Evolutionary conservation across 2,888 invertebrate genomes (phyloP), one percentile per base, ranked within the genome.

Genomic region (Rhodophaea formosa): DNA sequence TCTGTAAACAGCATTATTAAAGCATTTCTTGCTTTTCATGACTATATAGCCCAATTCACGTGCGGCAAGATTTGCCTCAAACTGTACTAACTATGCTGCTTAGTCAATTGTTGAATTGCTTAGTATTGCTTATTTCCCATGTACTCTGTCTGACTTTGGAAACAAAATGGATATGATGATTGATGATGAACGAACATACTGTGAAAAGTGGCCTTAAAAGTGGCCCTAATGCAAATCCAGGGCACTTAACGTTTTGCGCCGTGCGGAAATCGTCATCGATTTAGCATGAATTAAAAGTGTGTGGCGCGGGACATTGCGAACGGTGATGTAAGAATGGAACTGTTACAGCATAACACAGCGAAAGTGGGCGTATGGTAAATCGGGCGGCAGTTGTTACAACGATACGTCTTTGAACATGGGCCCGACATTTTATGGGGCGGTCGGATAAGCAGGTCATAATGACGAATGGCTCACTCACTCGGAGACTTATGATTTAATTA

Each of bases 261-360:
- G 17, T 14, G 12, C 29, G n/a, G 23, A 53, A 29, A 14, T 7
- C 39, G 23, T 23, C 39, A 42, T 53, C 53, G 42, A 49, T 30
- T 29, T 47, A 23, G 14, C 15, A 44, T 44, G 14, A 53, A 53
- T 53, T 14, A 43, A 42, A 17, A 23, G 29, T 42, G 23, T 23
- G 39, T 42, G 23, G 23, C 53, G 39, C 43, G 53, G 42, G 14
- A 30, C 44, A 43, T 44, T 30, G 14, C 44, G 16, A 53, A 53
- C 30, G 43, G 43, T 53, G 43, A 53, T 53, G 44, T 44, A 53
- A 53, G 43, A 53, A 43, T 44, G 53, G 29, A 30, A 44, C 29
- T 53, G 30, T 53, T 44, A 44, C 53, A 30, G 53, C 44, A 44
- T 15, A 53, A 53, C 44, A 53, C n/a, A 44, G 53, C 44, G 53